A percentile compares a stretch with the other conserved stretches of the same genome.
phyloP scores from a whole-genome alignment of 1,140 invertebrate genomes.

The Orius insidiosus region DNA sequence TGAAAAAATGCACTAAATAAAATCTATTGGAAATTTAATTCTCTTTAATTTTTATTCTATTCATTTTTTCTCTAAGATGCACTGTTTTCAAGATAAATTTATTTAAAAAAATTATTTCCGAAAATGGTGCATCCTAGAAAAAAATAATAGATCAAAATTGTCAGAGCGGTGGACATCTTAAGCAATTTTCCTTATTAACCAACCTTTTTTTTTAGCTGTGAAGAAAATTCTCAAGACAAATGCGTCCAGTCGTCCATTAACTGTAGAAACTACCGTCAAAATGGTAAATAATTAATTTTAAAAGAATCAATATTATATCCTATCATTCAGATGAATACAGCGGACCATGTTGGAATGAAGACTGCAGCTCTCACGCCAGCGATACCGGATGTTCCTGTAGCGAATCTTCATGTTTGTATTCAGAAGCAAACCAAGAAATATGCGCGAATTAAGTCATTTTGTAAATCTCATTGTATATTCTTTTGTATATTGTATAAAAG shows the following conservation, averaged over 20 bases:
- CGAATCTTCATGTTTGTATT: conserved; percentile 15
- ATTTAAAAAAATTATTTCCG: too few species aligned
- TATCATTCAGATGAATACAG: conserved; percentile 14
- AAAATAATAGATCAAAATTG: too few species aligned
- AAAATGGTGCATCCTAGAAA: too few species aligned
- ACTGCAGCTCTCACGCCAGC: conserved; percentile 15
- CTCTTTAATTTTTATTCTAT: too few species aligned
- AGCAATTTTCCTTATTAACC: background rate
- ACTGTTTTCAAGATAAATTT: too few species aligned
- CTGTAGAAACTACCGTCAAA: conserved; percentile 6
- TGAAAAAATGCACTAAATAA: too few species aligned
- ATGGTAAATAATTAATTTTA: background rate
- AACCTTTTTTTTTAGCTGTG: conserved; percentile 10
- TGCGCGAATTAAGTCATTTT: conserved; percentile 12
- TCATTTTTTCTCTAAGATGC: too few species aligned
- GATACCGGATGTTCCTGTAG: conserved; percentile 17
- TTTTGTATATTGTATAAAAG: background rate
- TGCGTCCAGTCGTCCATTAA: conserved; percentile 13
- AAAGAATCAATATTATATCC: too few species aligned
- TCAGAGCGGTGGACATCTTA: too few species aligned
- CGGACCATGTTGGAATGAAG: conserved; percentile 15
- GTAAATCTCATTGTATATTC: background rate
- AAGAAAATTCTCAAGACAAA: conserved; percentile 12
- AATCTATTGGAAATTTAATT: too few species aligned
- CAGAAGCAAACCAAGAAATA: conserved; percentile 14